These are phyloP conservation scores for Propithecus coquereli DNA, from an alignment of 2,113 vertebrate species.

Conservation along the genomic window DNA sequence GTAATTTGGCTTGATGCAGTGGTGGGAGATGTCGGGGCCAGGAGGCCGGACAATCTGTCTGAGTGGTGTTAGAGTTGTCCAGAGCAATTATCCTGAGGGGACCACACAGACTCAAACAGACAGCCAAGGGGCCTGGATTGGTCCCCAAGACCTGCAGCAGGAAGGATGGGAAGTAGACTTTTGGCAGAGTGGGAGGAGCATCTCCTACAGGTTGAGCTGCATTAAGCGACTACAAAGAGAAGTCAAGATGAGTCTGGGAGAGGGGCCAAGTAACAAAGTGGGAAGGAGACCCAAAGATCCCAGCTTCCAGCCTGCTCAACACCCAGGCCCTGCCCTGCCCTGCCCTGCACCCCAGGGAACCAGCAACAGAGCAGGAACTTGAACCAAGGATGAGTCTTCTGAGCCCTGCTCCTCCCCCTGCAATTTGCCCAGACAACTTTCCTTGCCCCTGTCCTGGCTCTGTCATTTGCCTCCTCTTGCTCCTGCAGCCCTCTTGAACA, in stretches of 20 bases:
- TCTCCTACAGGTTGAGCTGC: neutral
- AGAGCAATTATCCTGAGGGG: conserved; percentile 62
- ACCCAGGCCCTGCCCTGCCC: neutral
- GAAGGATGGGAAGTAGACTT: neutral
- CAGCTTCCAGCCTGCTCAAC: neutral
- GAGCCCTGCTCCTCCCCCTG: neutral
- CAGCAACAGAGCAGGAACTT: neutral
- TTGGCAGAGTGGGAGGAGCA: neutral
- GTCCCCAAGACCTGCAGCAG: neutral
- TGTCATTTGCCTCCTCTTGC: neutral
- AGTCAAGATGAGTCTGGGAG: neutral
- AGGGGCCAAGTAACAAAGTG: neutral
- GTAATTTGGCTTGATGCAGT: conserved; percentile 74
- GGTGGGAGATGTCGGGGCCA: conserved; percentile 56
- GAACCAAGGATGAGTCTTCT: neutral
- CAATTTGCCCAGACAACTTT: neutral
- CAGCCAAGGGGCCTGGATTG: neutral
- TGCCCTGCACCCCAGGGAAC: neutral
- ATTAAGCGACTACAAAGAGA: neutral
- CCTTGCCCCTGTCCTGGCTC: neutral
- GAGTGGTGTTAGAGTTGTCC: conserved; percentile 60
- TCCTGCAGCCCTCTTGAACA: neutral
- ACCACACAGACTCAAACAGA: conserved; percentile 54
- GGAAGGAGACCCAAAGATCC: neutral
- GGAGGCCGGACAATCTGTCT: conserved; percentile 61